Evolutionary conservation across 2,113 vertebrate species (phyloP), one percentile per base, ranked within the genome.

Genomic region (Mustela nigripes): DNA sequence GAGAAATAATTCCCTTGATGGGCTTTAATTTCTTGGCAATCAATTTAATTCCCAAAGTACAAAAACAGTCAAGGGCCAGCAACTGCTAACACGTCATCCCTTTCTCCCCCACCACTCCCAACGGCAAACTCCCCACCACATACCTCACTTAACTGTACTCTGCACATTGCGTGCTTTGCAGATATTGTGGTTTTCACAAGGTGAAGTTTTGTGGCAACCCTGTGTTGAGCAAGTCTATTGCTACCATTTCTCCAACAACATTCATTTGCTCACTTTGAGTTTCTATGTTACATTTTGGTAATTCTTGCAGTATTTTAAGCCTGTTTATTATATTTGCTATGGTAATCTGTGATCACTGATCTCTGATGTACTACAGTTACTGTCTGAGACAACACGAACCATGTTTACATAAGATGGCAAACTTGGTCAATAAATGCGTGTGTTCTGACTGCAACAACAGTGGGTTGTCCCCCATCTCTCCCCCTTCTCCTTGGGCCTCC

Each of bases 1-100:
- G 24, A 12, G 65, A 91, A 89, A 87, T 62, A 92, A 95, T 63
- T 39, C 91, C 42, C 86, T 67, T 83, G 62, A 73, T 4, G 48
- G 22, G 79, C 91, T 93, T 90, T 82, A 69, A 71, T 81, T 89
- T 90, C 82, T 67, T 89, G 19, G 81, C 24, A 88, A 94, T 92
- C 81, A 91, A 62, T 73, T 82, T 87, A 84, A 88, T 88, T 65
- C 76, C 78, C 58, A 67, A 95, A 81, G 50, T 80, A 69, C 7
- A 60, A 95, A 85, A 90, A 89, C 11, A 82, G 42, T 45, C 16
- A 80, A 84, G 78, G 53, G n/a, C 28, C 18, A 91, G 58, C 15
- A 90, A 91, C 33, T 62, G 48, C 90, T 81, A 74, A 67, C 56
- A 89, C 84, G 33, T 50, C 36, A 45, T 16, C 36, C 56, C 71